Base-by-base conservation (phyloP, 2,888 invertebrate genomes). In the Nineta flava region DNA sequence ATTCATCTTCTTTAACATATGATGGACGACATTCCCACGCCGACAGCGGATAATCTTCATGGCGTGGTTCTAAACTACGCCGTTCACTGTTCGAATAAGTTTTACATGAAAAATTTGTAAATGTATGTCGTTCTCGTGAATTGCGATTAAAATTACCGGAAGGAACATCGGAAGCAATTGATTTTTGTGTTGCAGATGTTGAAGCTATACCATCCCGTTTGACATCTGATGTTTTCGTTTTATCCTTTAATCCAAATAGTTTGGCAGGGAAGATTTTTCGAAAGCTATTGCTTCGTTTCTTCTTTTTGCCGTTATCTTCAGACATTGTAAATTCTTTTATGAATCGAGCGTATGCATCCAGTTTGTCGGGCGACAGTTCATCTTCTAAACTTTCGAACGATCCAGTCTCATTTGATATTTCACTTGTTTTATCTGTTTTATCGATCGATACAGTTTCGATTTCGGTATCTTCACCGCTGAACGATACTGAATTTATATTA, bases 221-320 rank as follows among this genome's bases (percentile, higher is more conserved):
- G 42, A 67, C 66, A 15, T 58, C 57, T 5, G 62, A 59, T 48
- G 57, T 56, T 52, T 69, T 68, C 46, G 26, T 5, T 26, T 26
- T 7, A 7, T 67, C 50, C 65, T 66, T 42, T 63, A 58, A 52
- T 1, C 56, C 57, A 4, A 60, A 49, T 44, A 49, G 17, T 4
- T 17, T 21, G 7, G 49, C 19, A n/a, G 60, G 55, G 42, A 66
- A 62, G 38, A 65, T 58, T 53, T 57, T 62, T 6, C 59, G 57
- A 46, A 67, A 65, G 52, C 65, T 63, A 52, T 58, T 63, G 46
- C 58, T 57, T 6, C 66, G 59, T 55, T 65, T 67, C 53, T 64
- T 62, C 60, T 12, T 49, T 12, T 48, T 50, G 51, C 54, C 52
- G 32, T 53, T 53, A 31, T 52, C 50, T 12, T 53, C 57, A 15